A percentile compares a stretch with the other conserved stretches of the same genome.
These are phyloP conservation scores for Epizoanthus illoricatus DNA, from an alignment of 92 coral and sea anemone genomes.

Conservation along the genomic window DNA sequence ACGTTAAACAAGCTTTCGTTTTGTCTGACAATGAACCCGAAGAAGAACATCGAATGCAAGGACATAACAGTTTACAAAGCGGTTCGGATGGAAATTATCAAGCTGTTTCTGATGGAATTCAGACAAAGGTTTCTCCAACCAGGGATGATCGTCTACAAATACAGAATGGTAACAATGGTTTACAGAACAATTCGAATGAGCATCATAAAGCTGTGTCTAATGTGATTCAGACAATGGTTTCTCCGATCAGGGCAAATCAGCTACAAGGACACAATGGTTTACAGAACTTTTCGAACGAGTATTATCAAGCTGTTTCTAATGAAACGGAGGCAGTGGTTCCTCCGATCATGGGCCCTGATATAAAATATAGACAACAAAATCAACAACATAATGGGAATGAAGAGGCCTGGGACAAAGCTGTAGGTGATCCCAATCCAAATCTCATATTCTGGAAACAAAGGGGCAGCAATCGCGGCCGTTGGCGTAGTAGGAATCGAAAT, in stretches of 20 bases:
- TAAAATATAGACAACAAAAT: not conserved
- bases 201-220: not conserved
- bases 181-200: not conserved
- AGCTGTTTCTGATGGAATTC: not conserved
- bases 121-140: not conserved
- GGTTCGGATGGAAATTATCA: not conserved
- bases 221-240: not conserved
- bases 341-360: not conserved
- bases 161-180: not conserved
- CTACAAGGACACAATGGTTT: not conserved
- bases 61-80: not conserved
- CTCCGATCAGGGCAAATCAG: not conserved
- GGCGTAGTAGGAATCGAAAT: slow-evolving; percentile 11
- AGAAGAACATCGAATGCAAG: not conserved
- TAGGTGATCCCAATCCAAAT: not conserved
- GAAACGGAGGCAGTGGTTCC: not conserved
- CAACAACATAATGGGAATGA: not conserved
- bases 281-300: not conserved
- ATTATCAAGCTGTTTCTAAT: not conserved
- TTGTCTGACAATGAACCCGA: slow-evolving; percentile 8
- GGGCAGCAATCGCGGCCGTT: not conserved
- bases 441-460: not conserved
- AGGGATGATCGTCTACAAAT: not conserved
- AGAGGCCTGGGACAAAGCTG: not conserved
- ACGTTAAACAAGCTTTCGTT: not conserved